Conservation (phyloP, 2,888 invertebrate genomes). For the Iselma pallidipennis region DNA sequence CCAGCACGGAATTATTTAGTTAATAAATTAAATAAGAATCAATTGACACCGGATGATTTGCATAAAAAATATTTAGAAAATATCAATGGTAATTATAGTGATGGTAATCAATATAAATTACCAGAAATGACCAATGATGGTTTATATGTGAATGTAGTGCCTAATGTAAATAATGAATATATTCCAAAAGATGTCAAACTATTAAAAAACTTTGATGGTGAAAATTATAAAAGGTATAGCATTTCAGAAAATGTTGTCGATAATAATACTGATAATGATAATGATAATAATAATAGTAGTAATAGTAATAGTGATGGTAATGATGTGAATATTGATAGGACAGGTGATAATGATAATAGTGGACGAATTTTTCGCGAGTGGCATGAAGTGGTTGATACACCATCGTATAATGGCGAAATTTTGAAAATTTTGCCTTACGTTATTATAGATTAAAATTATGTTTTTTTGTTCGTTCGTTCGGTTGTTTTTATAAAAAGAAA, state of each 20-base stretch:
- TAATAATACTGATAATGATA: constrained; percentile 19
- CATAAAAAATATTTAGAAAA: constrained; percentile 49
- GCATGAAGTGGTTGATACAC: constrained; percentile 81
- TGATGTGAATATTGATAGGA: constrained; percentile 18
- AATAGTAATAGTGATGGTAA: constrained; percentile 28
- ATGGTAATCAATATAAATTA: constrained; percentile 30
- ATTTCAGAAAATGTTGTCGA: constrained; percentile 46
- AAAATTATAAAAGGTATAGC: constrained; percentile 54
- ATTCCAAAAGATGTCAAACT: constrained; percentile 42
- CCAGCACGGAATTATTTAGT: constrained; percentile 58
- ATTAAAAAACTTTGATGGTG: constrained; percentile 42
- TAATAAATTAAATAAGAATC: constrained; percentile 59
- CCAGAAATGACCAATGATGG: constrained; percentile 35
- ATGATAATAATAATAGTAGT: constrained; percentile 33
- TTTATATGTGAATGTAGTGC: constrained; percentile 55
- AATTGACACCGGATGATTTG: constrained; percentile 57
- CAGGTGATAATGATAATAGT: constrained; percentile 18
- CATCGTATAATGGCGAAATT: constrained; percentile 75
- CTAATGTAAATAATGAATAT: constrained; percentile 53
- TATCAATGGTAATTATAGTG: constrained; percentile 50
- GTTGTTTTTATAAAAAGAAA: too few species aligned
- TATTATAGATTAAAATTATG: constrained; percentile 78
- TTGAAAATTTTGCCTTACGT: constrained; percentile 96
- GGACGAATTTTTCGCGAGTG: constrained; percentile 78
- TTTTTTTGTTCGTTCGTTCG: too few species aligned